Conservation (phyloP, 2,797 vertebrate species). For the Cirrhinus molitorella region DNA sequence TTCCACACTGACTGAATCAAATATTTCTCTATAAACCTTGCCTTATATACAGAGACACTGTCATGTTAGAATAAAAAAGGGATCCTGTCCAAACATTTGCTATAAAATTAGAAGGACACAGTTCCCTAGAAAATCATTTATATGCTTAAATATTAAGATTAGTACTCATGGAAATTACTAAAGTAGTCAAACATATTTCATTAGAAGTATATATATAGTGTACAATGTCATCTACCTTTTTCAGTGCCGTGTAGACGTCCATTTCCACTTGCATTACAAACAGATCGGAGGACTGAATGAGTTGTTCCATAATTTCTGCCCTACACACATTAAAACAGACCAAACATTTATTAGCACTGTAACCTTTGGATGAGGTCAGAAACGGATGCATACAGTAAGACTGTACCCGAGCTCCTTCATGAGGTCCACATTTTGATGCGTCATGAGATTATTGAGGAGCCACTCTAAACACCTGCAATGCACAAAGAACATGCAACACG, state of each 20-base stretch:
- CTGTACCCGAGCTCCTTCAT: constrained; percentile 96
- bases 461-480: constrained; percentile 92
- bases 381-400: not conserved
- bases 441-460: constrained; percentile 99
- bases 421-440: constrained; percentile 94
- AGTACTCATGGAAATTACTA: no score
- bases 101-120: no score
- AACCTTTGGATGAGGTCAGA: constrained; percentile 5
- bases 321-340: constrained; percentile 70
- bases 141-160: no score
- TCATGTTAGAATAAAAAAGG: no score
- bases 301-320: constrained; percentile 89
- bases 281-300: constrained; percentile 94
- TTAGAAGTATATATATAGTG: no score
- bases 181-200: no score
- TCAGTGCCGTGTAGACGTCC: constrained; percentile 97
- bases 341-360: not conserved
- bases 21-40: no score
- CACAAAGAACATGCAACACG: constrained; percentile 17
- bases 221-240: constrained; percentile 84
- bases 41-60: no score
- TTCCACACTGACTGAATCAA: no score
- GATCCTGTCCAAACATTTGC: no score
- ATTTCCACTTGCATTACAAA: constrained; percentile 99
- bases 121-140: no score